These are phyloP conservation scores for Menura novaehollandiae DNA, from an alignment of 2,113 vertebrate species.

Conservation along the genomic window DNA sequence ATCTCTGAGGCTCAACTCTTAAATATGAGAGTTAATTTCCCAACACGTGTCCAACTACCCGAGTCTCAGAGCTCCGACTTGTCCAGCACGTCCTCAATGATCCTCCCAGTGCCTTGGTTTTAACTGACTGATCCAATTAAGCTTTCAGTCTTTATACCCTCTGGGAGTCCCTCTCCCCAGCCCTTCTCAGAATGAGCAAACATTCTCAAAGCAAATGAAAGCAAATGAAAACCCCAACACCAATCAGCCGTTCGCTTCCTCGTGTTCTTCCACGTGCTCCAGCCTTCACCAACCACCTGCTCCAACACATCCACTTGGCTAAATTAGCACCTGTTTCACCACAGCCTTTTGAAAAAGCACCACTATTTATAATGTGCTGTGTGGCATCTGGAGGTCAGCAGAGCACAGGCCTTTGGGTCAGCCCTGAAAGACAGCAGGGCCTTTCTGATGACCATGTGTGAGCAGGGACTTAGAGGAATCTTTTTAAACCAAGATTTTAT, in stretches of 20 bases:
- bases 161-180: background rate
- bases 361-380: too few relatives aligned
- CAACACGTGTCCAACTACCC: accelerated
- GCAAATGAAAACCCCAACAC: background rate
- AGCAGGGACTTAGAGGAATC: background rate
- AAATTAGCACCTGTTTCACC: background rate
- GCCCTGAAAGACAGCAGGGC: background rate
- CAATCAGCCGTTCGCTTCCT: background rate
- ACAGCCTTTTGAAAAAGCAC: background rate
- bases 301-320: background rate
- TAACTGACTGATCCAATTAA: background rate
- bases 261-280: background rate
- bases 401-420: background rate
- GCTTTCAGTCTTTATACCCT: background rate
- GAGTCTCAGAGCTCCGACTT: background rate
- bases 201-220: background rate
- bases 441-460: background rate
- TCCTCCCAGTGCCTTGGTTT: background rate
- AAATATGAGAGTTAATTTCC: background rate
- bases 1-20: background rate
- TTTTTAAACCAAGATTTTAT: background rate
- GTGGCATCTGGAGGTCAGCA: background rate
- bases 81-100: background rate
- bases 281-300: background rate
- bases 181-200: background rate